These are phyloP conservation scores for Reticulitermes lucifugus DNA, from an alignment of 2,888 invertebrate genomes.

Conservation along the genomic window DNA sequence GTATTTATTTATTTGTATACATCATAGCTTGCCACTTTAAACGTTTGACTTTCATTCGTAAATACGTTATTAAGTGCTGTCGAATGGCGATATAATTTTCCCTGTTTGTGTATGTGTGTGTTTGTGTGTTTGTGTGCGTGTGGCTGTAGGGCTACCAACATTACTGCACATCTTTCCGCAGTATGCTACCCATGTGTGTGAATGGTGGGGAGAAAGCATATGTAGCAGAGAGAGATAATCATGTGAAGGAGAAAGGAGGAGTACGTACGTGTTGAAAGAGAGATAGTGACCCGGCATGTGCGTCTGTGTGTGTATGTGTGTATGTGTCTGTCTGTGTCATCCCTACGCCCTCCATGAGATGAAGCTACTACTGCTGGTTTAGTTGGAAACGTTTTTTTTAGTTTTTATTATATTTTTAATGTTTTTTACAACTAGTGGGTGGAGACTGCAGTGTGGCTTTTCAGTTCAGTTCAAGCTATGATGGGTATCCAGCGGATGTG, in stretches of 20 bases:
- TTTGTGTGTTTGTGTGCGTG: too few relatives aligned
- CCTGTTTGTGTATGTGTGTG: too few relatives aligned
- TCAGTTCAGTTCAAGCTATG: constrained; percentile 37
- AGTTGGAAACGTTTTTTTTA: constrained; percentile 17
- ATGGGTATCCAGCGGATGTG: constrained; percentile 29
- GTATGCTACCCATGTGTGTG: constrained; percentile 16
- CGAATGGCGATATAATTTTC: too few relatives aligned
- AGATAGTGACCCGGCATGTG: neutral
- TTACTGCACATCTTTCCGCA: too few relatives aligned
- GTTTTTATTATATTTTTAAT: constrained; percentile 24
- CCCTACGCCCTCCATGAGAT: neutral
- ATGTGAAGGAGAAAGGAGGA: neutral
- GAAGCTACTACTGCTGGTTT: constrained; percentile 2
- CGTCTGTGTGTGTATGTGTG: neutral
- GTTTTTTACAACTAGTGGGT: constrained; percentile 24
- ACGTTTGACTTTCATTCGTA: too few relatives aligned
- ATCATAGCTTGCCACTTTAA: too few relatives aligned
- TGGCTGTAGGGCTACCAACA: too few relatives aligned
- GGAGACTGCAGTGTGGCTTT: constrained; percentile 19
- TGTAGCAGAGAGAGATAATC: neutral
- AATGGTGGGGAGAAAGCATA: neutral
- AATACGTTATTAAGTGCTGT: too few relatives aligned
- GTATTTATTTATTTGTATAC: too few relatives aligned
- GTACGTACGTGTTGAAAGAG: neutral
- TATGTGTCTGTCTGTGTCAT: neutral